Conservation (phyloP, 2,797 vertebrate genomes). For the Tadarida brasiliensis region DNA sequence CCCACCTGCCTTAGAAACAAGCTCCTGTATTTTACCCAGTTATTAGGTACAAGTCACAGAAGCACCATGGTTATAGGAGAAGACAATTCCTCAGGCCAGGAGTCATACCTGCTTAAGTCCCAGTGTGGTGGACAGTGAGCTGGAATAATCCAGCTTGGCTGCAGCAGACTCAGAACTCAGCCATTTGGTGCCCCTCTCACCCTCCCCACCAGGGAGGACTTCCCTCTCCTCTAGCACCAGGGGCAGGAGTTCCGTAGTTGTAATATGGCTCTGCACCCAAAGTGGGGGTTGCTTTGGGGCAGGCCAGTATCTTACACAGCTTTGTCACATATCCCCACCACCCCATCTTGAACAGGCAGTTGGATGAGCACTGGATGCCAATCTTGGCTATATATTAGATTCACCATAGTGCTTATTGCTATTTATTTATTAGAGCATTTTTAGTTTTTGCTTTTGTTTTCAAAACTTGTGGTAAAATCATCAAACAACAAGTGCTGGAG, state of each 20-base stretch:
- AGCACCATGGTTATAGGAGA: not conserved
- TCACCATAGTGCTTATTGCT: not conserved
- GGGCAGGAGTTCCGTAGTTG: not conserved
- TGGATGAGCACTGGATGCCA: not conserved
- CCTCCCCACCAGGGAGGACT: not conserved
- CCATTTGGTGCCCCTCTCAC: not conserved
- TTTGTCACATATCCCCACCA: not conserved
- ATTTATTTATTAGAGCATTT: slow-evolving; percentile 25
- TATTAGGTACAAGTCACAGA: not conserved
- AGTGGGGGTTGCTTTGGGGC: not conserved
- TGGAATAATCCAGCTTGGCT: not conserved
- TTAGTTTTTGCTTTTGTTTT: slow-evolving; percentile 63
- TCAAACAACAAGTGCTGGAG: too few relatives aligned
- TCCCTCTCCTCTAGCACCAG: not conserved
- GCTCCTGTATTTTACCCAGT: not conserved
- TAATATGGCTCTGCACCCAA: not conserved
- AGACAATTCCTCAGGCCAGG: not conserved
- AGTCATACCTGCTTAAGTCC: not conserved
- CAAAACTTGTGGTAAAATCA: slow-evolving; percentile 53
- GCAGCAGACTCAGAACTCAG: not conserved
- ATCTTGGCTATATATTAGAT: not conserved
- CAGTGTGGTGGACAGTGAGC: not conserved
- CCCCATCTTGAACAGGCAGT: not conserved
- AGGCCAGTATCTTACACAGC: not conserved
- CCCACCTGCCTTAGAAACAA: not conserved